A percentile compares a stretch with the other conserved stretches of the same genome.
These are phyloP conservation scores for Drosophila nasuta DNA, from an alignment of 1,140 invertebrate species.

Conservation along the genomic window DNA sequence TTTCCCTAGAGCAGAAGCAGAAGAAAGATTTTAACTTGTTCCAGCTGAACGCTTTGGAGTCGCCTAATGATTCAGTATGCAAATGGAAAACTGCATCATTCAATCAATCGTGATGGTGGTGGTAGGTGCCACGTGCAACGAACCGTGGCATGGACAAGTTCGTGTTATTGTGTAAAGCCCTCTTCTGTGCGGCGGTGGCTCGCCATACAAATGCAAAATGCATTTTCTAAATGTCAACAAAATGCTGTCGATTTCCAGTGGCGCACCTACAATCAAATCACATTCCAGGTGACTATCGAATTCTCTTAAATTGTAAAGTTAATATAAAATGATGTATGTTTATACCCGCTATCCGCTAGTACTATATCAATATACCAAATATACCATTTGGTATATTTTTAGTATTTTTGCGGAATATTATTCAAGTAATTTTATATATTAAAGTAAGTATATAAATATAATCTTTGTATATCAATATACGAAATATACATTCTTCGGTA, in stretches of 20 bases:
- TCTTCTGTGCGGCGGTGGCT: background rate
- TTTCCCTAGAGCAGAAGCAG: background rate
- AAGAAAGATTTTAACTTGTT: background rate
- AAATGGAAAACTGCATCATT: slow-evolving; percentile 49
- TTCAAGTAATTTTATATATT: too few species aligned
- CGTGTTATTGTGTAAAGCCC: slow-evolving; percentile 49
- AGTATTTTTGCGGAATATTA: too few species aligned
- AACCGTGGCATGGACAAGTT: slow-evolving; percentile 51
- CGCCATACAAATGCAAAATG: slow-evolving; percentile 21
- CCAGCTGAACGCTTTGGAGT: slow-evolving; percentile 9
- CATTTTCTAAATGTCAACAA: slow-evolving; percentile 33
- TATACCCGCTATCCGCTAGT: too few species aligned
- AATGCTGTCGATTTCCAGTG: slow-evolving; percentile 22
- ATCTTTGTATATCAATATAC: too few species aligned
- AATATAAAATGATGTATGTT: too few species aligned
- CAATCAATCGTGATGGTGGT: slow-evolving; percentile 14
- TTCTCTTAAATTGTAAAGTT: background rate
- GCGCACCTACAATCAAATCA: background rate
- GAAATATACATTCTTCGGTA: too few species aligned
- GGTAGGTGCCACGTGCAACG: slow-evolving; percentile 35
- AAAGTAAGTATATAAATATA: too few species aligned
- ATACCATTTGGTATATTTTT: too few species aligned
- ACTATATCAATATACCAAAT: too few species aligned
- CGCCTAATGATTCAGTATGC: slow-evolving; percentile 22
- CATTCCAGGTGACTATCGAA: background rate